A percentile compares a stretch with the other conserved stretches of the same genome.
Conservation (phyloP, 2,888 invertebrate species). For the Gymnosoma rotundatum region DNA sequence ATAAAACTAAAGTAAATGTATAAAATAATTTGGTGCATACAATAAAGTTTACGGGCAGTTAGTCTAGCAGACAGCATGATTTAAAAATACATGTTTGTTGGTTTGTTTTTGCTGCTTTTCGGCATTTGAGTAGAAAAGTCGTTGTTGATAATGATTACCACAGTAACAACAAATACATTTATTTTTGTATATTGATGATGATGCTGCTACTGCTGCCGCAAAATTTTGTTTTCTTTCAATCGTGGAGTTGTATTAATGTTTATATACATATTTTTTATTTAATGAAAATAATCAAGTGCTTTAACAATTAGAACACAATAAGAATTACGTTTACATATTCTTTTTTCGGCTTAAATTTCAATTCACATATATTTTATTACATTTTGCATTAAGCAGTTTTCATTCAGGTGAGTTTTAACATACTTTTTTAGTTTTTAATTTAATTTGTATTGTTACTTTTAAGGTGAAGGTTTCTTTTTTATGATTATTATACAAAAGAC, state of each 20-base stretch:
- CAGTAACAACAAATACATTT: slow-evolving; percentile 29
- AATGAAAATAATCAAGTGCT: slow-evolving; percentile 72
- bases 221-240: slow-evolving; percentile 18
- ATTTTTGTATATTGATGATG: slow-evolving; percentile 9
- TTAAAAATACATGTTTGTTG: slow-evolving; percentile 20
- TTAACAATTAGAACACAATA: slow-evolving; percentile 78
- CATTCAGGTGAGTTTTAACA: slow-evolving; percentile 13
- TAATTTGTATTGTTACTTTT: slow-evolving; percentile 25
- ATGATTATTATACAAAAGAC: slow-evolving; percentile 37
- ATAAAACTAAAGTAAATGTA: slow-evolving; percentile 67
- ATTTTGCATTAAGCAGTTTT: slow-evolving; percentile 6
- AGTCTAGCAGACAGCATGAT: slow-evolving; percentile 28
- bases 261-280: slow-evolving; percentile 18
- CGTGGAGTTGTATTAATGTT: slow-evolving; percentile 21
- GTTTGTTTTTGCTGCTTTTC: slow-evolving; percentile 40
- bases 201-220: slow-evolving; percentile 45
- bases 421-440: background rate
- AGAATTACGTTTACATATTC: slow-evolving; percentile 38
- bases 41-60: slow-evolving; percentile 46
- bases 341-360: slow-evolving; percentile 8
- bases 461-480: slow-evolving; percentile 18
- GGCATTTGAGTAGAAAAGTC: slow-evolving; percentile 43
- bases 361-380: slow-evolving; percentile 30
- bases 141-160: slow-evolving; percentile 33
- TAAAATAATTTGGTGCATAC: slow-evolving; percentile 62